Base-by-base conservation (phyloP, 1,140 invertebrate species). In the Drosophila hydei region DNA sequence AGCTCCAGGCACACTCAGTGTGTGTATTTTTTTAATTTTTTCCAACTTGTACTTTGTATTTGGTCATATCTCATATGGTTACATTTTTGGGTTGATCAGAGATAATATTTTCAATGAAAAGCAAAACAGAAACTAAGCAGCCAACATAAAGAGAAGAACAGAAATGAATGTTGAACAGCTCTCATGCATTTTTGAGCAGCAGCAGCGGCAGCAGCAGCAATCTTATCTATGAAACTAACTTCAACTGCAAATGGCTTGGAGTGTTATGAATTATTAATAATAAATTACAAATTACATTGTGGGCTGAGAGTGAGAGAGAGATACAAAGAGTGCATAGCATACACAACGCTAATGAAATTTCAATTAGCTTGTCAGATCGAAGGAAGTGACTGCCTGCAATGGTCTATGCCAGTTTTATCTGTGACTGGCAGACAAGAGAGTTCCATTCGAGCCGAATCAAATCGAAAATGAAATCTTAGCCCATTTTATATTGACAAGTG, bases 401-500 rank as follows among this genome's bases (percentile, higher is more conserved):
- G 14, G 25, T 18, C 55, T 45, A 61, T 77, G 74, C 47, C 59
- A 69, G 48, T 52, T 74, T 78, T 75, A 79, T 79, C 77, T 48
- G 21, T 42, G n/a, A 51, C n/a, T 27, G 38, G 21, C 38, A 60
- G 58, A 16, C 54, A 43, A 14, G 43, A 45, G n/a, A 42, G 19
- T 9, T 38, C 30, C 58, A 68, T 33, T 42, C 30, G 30, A 42
- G 1, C 16, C 4, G 36, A 38, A 38, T 38, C 68, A 74, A 42
- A 79, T 84, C 75, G 79, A 73, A 74, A 72, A 72, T 77, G 75
- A 83, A 83, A 88, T 89, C 78, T 73, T 88, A 88, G 62, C 78
- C 83, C 75, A 88, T 88, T 88, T 88, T 88, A 88, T 88, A 88
- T 88, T 88, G 83, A 88, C 83, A 83, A 76, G 78, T 67, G 81